A percentile compares a stretch with the other conserved stretches of the same genome.
These are phyloP conservation scores for Rhinopithecus roxellana DNA, from an alignment of 2,113 vertebrate genomes.

Conservation along the genomic window DNA sequence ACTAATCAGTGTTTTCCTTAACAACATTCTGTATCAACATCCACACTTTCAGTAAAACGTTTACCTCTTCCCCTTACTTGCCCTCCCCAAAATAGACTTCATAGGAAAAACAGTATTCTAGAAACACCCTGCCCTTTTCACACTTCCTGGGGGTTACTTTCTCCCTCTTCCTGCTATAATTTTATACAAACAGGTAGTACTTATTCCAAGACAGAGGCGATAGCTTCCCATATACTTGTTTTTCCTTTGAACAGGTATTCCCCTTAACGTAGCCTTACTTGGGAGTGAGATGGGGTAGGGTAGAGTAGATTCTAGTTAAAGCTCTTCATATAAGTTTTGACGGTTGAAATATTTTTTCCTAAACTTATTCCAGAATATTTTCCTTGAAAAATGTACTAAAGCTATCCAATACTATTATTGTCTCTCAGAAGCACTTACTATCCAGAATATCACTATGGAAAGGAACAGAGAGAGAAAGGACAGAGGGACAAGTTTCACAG, in stretches of 20 bases:
- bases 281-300: not conserved
- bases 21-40: not conserved
- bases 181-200: not conserved
- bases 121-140: slow-evolving; percentile 26
- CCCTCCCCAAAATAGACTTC: not conserved
- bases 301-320: not conserved
- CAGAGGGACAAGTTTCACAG: not conserved
- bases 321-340: not conserved
- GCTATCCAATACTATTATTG: not conserved
- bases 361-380: slow-evolving; percentile 17
- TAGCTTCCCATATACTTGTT: not conserved
- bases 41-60: not conserved
- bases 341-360: not conserved
- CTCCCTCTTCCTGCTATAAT: not conserved
- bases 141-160: not conserved
- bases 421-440: not conserved
- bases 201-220: not conserved
- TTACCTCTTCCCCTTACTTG: not conserved
- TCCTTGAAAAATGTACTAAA: not conserved
- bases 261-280: not conserved
- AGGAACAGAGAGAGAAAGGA: not conserved
- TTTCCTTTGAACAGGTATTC: not conserved
- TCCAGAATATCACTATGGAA: not conserved
- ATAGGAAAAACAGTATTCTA: not conserved
- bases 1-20: not conserved